Conservation (phyloP, 2,888 invertebrate genomes). For the Gryllus longicercus region DNA sequence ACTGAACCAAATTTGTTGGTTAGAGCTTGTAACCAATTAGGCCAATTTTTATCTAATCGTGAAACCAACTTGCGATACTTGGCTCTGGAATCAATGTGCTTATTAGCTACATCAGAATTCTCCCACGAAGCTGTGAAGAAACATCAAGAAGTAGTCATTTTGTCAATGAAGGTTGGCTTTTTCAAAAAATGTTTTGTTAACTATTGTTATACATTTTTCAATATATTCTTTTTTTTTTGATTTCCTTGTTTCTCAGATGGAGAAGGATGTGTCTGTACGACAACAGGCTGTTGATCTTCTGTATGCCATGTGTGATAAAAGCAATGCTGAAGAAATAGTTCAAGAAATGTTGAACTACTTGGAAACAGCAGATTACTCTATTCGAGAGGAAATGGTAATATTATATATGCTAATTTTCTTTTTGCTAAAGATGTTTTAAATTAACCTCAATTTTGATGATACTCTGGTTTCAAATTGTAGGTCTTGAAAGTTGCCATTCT, state of each 20-base stretch:
- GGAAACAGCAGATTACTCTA: slow-evolving; percentile 99
- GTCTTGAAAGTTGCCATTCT: slow-evolving; percentile 97
- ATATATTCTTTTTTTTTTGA: background rate
- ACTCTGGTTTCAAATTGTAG: slow-evolving; percentile 42
- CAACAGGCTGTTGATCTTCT: slow-evolving; percentile 97
- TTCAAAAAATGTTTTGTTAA: background rate
- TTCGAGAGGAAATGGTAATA: slow-evolving; percentile 95
- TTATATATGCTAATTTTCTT: background rate
- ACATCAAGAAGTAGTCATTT: slow-evolving; percentile 98
- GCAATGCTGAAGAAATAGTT: slow-evolving; percentile 98
- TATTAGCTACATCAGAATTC: slow-evolving; percentile 97
- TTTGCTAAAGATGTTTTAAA: background rate
- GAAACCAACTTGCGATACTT: slow-evolving; percentile 97
- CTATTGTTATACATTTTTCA: background rate
- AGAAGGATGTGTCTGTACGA: slow-evolving; percentile 95
- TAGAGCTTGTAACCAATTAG: slow-evolving; percentile 96
- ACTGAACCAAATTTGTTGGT: slow-evolving; percentile 95
- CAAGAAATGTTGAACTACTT: slow-evolving; percentile 99
- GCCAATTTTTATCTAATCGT: slow-evolving; percentile 94
- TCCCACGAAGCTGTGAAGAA: slow-evolving; percentile 99
- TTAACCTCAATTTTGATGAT: background rate
- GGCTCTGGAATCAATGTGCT: slow-evolving; percentile 98
- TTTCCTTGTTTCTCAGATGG: slow-evolving; percentile 63
- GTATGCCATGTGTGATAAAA: slow-evolving; percentile 99
- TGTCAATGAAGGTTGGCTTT: slow-evolving; percentile 79